Evolutionary conservation across 2,113 vertebrate genomes (phyloP), one percentile per base, ranked within the genome.

Genomic region (Cyprinodon tularosa): DNA sequence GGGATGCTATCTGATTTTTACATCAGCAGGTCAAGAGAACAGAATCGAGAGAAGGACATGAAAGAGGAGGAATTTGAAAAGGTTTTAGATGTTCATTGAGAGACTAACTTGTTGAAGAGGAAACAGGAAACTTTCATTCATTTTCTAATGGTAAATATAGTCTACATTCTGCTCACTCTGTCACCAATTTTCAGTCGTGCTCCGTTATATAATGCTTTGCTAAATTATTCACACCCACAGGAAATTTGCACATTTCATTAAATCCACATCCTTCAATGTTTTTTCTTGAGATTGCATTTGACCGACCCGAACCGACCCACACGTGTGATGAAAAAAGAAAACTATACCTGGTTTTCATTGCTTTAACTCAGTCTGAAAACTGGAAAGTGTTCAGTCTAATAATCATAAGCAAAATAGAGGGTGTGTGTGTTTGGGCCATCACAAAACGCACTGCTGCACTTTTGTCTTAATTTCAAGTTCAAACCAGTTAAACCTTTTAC

Each of bases 11-110:
- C 87, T 72, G 60, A 69, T 66, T 70, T 40, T 20, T 66, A 82
- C 74, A 88, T 89, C 87, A 80, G 78, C 78, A 77, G 85, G 76
- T 84, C 81, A 72, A 73, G 63, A 77, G 83, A 88, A 84, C 78
- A 62, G 83, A 66, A 39, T 76, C 60, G 2, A 71, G 29, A 68
- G 14, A 67, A 68, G 62, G 66, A 72, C 60, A 74, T 71, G 77
- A 81, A 74, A 79, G 66, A 57, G 62, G 78, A 81, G 66, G 69
- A 71, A 74, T 81, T 38, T 79, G 50, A 69, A 84, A 74, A 71
- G 67, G 66, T 78, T 84, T 65, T 50, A 84, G 79, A 68, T 80
- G 48, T 20, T 38, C 37, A 84, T 29, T 45, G 14, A 81, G 63
- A 62, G 68, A 71, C 61, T 22, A 29, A 42, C 61, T 44, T 40